phyloP scores from a whole-genome alignment of 2,888 invertebrate species.

The Mesoligia furuncula region DNA sequence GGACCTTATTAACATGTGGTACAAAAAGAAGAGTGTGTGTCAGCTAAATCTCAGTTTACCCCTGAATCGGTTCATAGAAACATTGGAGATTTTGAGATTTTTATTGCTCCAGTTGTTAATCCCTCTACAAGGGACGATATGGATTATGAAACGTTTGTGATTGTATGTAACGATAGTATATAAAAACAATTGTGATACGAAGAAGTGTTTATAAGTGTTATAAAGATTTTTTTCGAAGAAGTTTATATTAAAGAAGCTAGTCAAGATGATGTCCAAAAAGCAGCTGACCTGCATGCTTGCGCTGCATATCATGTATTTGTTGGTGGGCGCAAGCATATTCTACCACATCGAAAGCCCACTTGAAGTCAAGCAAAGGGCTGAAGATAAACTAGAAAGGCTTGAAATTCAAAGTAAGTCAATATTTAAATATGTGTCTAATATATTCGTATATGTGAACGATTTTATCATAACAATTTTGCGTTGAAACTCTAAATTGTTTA shows the following conservation, averaged over 20 bases:
- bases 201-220: slow-evolving; percentile 72
- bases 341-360: slow-evolving; percentile 94
- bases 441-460: slow-evolving; percentile 21
- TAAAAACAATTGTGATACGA: slow-evolving; percentile 59
- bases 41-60: slow-evolving; percentile 67
- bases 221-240: slow-evolving; percentile 55
- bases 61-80: slow-evolving; percentile 71
- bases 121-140: slow-evolving; percentile 73
- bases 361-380: slow-evolving; percentile 91
- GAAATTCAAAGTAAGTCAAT: slow-evolving; percentile 93
- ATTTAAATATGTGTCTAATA: slow-evolving; percentile 4
- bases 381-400: slow-evolving; percentile 91
- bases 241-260: slow-evolving; percentile 70
- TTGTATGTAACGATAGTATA: slow-evolving; percentile 62
- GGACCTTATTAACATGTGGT: slow-evolving; percentile 74
- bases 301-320: slow-evolving; percentile 93
- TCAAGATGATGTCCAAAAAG: slow-evolving; percentile 94
- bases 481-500: slow-evolving; percentile 45
- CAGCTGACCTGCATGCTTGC: slow-evolving; percentile 94
- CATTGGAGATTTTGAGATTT: slow-evolving; percentile 71
- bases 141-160: slow-evolving; percentile 78
- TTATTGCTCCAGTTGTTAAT: slow-evolving; percentile 70
- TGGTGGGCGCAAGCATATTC: slow-evolving; percentile 96
- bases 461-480: slow-evolving; percentile 25
- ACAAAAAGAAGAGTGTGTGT: slow-evolving; percentile 69